Conservation (phyloP, 2,113 vertebrate genomes). For the Melospiza melodia region DNA sequence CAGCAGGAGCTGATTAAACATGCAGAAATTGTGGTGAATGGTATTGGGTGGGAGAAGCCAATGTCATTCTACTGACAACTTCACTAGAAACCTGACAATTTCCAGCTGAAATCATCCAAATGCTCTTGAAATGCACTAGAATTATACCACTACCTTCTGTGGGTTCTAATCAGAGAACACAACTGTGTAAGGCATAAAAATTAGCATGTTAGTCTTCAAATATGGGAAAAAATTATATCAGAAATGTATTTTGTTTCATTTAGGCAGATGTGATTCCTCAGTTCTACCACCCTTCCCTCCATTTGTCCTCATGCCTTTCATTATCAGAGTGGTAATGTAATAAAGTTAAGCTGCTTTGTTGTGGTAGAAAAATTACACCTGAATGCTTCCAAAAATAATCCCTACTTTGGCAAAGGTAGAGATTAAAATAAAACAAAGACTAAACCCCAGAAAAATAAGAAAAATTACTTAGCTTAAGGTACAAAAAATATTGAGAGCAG, state of each 20-base stretch:
- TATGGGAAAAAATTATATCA: background rate
- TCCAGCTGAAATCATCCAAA: background rate
- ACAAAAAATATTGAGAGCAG: background rate
- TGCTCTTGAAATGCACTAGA: background rate
- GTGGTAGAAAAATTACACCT: background rate
- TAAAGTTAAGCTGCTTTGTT: background rate
- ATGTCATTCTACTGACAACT: background rate
- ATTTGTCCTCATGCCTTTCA: background rate
- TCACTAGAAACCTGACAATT: background rate
- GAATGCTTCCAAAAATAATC: background rate
- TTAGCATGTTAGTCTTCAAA: background rate
- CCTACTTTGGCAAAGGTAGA: background rate
- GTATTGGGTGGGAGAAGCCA: constrained; percentile 1
- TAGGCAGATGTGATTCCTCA: background rate
- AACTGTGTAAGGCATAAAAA: background rate
- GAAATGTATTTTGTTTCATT: background rate
- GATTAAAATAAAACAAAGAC: background rate
- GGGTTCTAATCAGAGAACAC: background rate
- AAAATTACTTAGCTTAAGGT: background rate
- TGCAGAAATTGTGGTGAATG: background rate
- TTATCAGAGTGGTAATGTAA: background rate
- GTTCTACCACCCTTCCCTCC: fast-evolving
- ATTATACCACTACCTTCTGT: background rate
- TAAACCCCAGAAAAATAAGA: background rate
- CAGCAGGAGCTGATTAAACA: constrained; percentile 28